These are phyloP conservation scores for Pterocles orientalis DNA, from an alignment of 2,113 vertebrate species.

Conservation along the genomic window DNA sequence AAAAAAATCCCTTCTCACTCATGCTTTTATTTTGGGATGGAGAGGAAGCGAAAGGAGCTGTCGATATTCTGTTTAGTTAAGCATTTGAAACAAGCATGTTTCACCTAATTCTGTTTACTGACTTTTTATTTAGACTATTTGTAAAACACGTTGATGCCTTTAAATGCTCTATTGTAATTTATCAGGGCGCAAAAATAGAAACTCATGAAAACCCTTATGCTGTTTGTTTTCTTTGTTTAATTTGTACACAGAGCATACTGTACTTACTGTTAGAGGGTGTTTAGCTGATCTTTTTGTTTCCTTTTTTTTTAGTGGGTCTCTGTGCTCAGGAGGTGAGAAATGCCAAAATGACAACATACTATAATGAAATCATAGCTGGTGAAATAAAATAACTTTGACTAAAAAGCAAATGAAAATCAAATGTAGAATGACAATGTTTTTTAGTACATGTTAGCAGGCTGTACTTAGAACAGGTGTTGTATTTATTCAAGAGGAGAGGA, in stretches of 20 bases:
- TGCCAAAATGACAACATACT: conserved; percentile 17
- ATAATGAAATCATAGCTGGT: conserved; percentile 64
- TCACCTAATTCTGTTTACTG: conserved; percentile 44
- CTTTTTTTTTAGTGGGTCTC: not conserved
- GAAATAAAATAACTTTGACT: conserved; percentile 61
- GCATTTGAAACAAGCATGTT: not conserved
- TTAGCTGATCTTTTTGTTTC: not conserved
- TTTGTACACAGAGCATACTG: conserved; percentile 25
- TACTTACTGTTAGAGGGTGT: conserved; percentile 41
- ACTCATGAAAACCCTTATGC: conserved; percentile 24
- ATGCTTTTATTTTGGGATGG: conserved; percentile 43
- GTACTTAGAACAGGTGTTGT: conserved; percentile 66
- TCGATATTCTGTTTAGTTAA: not conserved
- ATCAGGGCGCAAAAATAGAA: conserved; percentile 43
- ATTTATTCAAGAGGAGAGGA: conserved; percentile 69
- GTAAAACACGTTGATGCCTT: conserved; percentile 16
- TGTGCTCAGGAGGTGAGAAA: conserved; percentile 36
- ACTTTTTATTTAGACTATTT: not conserved
- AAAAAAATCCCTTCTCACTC: conserved; percentile 55
- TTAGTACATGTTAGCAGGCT: conserved; percentile 63
- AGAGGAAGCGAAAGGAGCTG: conserved; percentile 6
- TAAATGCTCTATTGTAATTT: conserved; percentile 26
- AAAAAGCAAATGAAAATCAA: conserved; percentile 61
- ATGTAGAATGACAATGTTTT: conserved; percentile 53
- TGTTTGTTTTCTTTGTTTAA: conserved; percentile 64